These are phyloP conservation scores for Rhynchophorus ferrugineus DNA, from an alignment of 1,140 invertebrate genomes.

Conservation along the genomic window DNA sequence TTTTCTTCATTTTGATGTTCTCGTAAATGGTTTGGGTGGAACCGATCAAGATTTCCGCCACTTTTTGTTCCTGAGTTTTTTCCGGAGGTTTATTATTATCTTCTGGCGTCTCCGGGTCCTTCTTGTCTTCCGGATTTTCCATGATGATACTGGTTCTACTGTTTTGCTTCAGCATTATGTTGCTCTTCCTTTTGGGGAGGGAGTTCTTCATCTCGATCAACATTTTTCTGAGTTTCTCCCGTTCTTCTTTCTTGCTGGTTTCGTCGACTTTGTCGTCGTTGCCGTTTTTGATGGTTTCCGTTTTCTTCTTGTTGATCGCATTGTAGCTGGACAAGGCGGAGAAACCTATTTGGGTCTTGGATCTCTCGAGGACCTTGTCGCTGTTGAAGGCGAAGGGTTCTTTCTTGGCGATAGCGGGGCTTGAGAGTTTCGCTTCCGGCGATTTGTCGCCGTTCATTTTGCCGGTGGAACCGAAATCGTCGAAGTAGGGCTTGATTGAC, in stretches of 20 bases:
- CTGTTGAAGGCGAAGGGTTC: slow-evolving; percentile 7
- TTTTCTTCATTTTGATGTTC: slow-evolving; percentile 36
- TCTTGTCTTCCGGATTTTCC: slow-evolving; percentile 25
- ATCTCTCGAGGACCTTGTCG: slow-evolving; percentile 31
- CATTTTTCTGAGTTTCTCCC: slow-evolving; percentile 51
- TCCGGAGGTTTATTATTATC: slow-evolving; percentile 6
- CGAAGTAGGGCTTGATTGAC: slow-evolving; percentile 40
- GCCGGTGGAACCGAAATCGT: slow-evolving; percentile 30
- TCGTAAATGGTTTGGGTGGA: slow-evolving; percentile 35
- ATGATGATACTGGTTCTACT: slow-evolving; percentile 32
- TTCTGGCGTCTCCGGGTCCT: slow-evolving; percentile 4
- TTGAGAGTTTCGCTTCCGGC: slow-evolving; percentile 17
- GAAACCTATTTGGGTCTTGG: slow-evolving; percentile 39
- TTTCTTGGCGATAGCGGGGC: slow-evolving; percentile 15
- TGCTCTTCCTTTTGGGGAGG: slow-evolving; percentile 46
- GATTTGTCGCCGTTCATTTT: slow-evolving; percentile 18
- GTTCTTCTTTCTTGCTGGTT: slow-evolving; percentile 42
- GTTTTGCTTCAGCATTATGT: slow-evolving; percentile 28
- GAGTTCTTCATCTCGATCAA: slow-evolving; percentile 60
- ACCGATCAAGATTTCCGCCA: slow-evolving; percentile 29
- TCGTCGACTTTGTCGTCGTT: slow-evolving; percentile 19
- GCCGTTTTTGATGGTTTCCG: slow-evolving; percentile 20
- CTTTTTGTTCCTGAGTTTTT: slow-evolving; percentile 30
- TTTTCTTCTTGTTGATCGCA: slow-evolving; percentile 23
- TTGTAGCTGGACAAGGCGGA: slow-evolving; percentile 28